phyloP scores from a whole-genome alignment of 2,797 vertebrate genomes.

The Phataginus tetradactyla region DNA sequence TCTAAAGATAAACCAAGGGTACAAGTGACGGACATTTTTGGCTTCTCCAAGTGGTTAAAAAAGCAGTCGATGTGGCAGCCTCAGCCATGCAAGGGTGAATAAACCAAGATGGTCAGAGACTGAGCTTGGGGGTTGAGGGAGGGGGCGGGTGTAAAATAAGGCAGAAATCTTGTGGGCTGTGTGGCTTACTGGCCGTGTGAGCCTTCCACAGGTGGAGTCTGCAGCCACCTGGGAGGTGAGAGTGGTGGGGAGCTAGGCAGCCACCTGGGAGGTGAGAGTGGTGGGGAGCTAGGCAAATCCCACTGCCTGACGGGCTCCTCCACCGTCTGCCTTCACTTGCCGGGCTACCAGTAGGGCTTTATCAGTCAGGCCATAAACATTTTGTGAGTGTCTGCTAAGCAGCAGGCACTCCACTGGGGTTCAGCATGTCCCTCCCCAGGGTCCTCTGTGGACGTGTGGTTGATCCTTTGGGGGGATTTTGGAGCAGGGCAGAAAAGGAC shows the following conservation, averaged over 20 bases:
- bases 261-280: neutral
- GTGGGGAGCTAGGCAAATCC: neutral
- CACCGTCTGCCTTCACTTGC: neutral
- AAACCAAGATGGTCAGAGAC: neutral
- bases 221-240: neutral
- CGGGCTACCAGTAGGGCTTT: neutral
- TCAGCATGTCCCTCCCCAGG: neutral
- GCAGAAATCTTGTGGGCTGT: neutral
- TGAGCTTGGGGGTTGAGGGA: neutral
- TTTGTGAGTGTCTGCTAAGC: neutral
- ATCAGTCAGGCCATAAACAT: neutral
- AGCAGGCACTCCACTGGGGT: neutral
- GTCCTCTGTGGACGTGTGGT: neutral
- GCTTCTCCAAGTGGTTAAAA: neutral
- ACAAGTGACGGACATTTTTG: slow-evolving; percentile 22
- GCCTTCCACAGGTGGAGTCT: neutral
- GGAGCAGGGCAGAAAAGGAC: neutral
- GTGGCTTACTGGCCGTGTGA: neutral
- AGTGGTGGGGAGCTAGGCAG: neutral
- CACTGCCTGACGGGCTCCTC: neutral
- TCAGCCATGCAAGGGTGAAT: neutral
- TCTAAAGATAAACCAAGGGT: slow-evolving; percentile 62
- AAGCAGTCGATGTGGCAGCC: neutral
- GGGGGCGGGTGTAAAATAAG: neutral
- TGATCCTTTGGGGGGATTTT: neutral